These are phyloP conservation scores for Heliornis fulica DNA, from an alignment of 2,113 vertebrate species.

Conservation along the genomic window DNA sequence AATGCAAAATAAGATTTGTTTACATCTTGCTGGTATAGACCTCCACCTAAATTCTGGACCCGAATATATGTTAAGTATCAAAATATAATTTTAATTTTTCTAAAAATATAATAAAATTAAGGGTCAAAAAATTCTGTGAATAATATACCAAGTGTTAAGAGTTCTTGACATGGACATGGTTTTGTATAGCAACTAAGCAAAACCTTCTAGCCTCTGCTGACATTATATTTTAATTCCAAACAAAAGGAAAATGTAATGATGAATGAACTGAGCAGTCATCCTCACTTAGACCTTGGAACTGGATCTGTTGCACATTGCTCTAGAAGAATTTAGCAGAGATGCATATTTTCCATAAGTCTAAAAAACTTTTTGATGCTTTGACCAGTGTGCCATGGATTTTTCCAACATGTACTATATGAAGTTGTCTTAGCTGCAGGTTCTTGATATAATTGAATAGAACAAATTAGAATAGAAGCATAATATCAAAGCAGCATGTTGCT, in stretches of 20 bases:
- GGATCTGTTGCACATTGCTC: background rate
- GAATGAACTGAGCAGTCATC: background rate
- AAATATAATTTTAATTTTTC: background rate
- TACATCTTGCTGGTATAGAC: background rate
- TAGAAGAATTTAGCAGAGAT: background rate
- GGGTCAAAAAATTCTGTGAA: background rate
- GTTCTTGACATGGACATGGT: background rate
- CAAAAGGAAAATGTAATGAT: background rate
- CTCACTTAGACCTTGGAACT: background rate
- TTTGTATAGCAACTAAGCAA: background rate
- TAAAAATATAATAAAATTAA: background rate
- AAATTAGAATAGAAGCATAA: background rate
- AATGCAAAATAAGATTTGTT: background rate
- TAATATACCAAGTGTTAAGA: background rate
- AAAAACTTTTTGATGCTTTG: background rate
- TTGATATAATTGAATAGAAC: background rate
- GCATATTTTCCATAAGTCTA: background rate
- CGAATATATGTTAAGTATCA: background rate
- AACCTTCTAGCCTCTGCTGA: background rate
- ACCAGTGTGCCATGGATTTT: background rate
- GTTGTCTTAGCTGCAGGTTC: background rate
- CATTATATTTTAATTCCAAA: background rate
- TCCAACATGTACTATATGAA: background rate
- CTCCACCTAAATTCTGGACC: background rate
- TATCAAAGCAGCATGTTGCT: background rate